Evolutionary conservation across 1,140 invertebrate species (phyloP).

Genomic region (Neuroterus valhalla): DNA sequence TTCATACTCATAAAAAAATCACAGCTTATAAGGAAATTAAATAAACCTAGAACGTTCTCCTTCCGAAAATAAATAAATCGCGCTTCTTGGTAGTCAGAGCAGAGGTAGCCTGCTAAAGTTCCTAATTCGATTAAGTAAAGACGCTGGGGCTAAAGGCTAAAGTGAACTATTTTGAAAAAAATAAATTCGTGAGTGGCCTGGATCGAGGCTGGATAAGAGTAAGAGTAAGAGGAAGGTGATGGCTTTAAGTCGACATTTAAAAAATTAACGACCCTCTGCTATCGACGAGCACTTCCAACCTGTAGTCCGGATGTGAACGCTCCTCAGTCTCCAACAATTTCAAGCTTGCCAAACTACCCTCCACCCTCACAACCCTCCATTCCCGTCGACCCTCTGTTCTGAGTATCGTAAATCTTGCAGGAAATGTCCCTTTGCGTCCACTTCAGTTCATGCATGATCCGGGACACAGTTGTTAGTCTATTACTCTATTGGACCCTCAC

Average conservation of each 20-base stretch:
- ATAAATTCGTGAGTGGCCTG: not conserved
- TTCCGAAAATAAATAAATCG: no score
- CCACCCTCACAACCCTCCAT: slow-evolving; percentile 21
- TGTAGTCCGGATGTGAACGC: slow-evolving; percentile 14
- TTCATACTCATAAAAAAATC: no score
- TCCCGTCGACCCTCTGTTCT: slow-evolving; percentile 13
- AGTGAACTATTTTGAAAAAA: not conserved
- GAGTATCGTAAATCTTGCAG: slow-evolving; percentile 57
- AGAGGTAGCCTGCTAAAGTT: no score
- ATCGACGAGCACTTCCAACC: slow-evolving; percentile 13
- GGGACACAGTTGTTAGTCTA: not conserved
- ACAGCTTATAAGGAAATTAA: no score
- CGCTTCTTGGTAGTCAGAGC: no score
- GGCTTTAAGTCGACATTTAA: slow-evolving; percentile 25
- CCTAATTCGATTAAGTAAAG: no score
- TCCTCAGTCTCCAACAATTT: slow-evolving; percentile 12
- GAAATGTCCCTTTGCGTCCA: slow-evolving; percentile 32
- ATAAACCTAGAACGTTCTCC: no score
- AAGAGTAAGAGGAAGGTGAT: slow-evolving; percentile 6
- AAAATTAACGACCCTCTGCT: slow-evolving; percentile 18
- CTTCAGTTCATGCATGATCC: slow-evolving; percentile 13
- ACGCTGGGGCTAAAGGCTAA: no score
- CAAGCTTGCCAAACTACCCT: slow-evolving; percentile 38
- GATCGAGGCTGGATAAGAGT: not conserved
- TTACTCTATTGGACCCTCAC: not conserved